phyloP scores from a whole-genome alignment of 1,140 invertebrate species.

The Phenacoccus solenopsis region DNA sequence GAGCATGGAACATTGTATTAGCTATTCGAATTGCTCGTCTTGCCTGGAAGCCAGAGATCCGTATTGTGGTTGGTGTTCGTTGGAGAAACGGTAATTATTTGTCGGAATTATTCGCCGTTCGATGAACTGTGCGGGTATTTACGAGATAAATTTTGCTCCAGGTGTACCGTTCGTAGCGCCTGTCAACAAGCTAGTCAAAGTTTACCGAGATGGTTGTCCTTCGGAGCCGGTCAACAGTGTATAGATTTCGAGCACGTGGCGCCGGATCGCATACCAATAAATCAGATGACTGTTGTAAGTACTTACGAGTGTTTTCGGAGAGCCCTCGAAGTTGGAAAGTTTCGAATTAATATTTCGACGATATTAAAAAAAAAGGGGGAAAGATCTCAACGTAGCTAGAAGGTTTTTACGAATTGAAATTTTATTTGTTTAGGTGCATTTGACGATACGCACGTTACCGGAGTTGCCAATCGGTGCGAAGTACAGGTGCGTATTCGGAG shows the following conservation, averaged over 20 bases:
- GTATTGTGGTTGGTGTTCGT: slow-evolving; percentile 95
- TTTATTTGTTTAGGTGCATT: slow-evolving; percentile 46
- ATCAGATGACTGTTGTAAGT: slow-evolving; percentile 60
- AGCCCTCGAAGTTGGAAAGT: no score
- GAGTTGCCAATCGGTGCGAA: slow-evolving; percentile 76
- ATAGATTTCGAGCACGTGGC: slow-evolving; percentile 89
- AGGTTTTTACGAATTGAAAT: background rate
- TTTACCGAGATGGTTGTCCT: slow-evolving; percentile 80
- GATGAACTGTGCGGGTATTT: background rate
- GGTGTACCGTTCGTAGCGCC: slow-evolving; percentile 72
- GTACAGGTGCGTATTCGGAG: slow-evolving; percentile 87
- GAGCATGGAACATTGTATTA: slow-evolving; percentile 79
- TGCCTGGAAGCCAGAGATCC: slow-evolving; percentile 89
- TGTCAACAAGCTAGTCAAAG: slow-evolving; percentile 81
- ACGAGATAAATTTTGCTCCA: slow-evolving; percentile 32
- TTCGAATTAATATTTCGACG: no score
- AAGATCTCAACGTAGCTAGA: no score
- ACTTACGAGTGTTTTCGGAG: no score
- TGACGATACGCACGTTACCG: slow-evolving; percentile 78
- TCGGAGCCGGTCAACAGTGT: slow-evolving; percentile 83
- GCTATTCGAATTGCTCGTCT: slow-evolving; percentile 73
- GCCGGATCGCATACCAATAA: slow-evolving; percentile 78
- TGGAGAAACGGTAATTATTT: slow-evolving; percentile 65
- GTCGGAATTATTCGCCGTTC: no score
- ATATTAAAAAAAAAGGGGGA: no score